These are phyloP conservation scores for Coregonus clupeaformis DNA, from an alignment of 2,113 vertebrate genomes.

Conservation along the genomic window DNA sequence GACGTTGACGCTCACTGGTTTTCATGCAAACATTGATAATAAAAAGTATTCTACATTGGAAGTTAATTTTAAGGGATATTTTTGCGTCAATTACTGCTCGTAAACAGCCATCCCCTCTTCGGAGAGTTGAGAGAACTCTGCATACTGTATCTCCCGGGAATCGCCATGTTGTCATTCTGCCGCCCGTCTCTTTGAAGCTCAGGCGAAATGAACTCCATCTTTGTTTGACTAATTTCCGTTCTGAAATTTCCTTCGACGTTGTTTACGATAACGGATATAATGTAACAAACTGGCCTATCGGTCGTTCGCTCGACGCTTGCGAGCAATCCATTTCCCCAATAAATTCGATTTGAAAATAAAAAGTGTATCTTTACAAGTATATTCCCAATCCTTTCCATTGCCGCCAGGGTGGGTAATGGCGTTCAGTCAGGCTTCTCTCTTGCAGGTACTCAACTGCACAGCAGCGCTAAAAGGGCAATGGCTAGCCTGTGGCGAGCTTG, in stretches of 20 bases:
- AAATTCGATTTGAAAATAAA: slow-evolving; percentile 47
- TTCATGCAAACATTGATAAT: slow-evolving; percentile 41
- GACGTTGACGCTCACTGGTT: slow-evolving; percentile 37
- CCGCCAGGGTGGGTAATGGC: slow-evolving; percentile 69
- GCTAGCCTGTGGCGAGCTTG: slow-evolving; percentile 64
- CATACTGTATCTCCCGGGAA: slow-evolving; percentile 68
- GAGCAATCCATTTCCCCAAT: slow-evolving; percentile 54
- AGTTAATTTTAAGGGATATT: slow-evolving; percentile 13
- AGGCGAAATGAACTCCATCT: slow-evolving; percentile 79
- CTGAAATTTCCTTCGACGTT: slow-evolving; percentile 64
- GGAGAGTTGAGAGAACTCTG: slow-evolving; percentile 58
- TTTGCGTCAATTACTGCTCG: slow-evolving; percentile 10
- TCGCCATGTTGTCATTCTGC: slow-evolving; percentile 82
- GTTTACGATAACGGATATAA: slow-evolving; percentile 48
- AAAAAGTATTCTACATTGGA: slow-evolving; percentile 14
- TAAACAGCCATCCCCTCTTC: slow-evolving; percentile 31
- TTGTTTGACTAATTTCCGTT: slow-evolving; percentile 78
- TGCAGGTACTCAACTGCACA: slow-evolving; percentile 64
- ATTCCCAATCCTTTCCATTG: slow-evolving; percentile 63
- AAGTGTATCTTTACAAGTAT: slow-evolving; percentile 44
- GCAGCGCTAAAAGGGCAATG: slow-evolving; percentile 73
- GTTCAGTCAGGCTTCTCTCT: slow-evolving; percentile 55
- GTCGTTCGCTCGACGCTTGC: slow-evolving; percentile 54
- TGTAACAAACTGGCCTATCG: slow-evolving; percentile 42
- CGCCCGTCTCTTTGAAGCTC: slow-evolving; percentile 79